These are phyloP conservation scores for Hemiscyllium ocellatum DNA, from an alignment of 2,113 vertebrate genomes.

Conservation along the genomic window DNA sequence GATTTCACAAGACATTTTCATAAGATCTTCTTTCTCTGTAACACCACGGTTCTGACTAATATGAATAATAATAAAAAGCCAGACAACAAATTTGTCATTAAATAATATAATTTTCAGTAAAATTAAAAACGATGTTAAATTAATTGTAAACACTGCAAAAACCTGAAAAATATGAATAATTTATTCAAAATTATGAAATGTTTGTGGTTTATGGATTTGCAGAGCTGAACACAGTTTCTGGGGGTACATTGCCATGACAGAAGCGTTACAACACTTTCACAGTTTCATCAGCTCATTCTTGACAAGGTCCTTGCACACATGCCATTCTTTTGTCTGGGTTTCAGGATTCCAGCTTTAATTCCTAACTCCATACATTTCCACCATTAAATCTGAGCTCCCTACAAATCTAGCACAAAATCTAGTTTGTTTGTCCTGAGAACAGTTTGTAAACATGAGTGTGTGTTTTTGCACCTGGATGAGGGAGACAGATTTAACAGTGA, in stretches of 20 bases:
- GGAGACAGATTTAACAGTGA: neutral
- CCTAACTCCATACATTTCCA: neutral
- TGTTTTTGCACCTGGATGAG: neutral
- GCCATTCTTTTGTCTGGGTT: neutral
- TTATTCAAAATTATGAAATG: constrained; percentile 27
- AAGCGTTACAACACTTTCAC: neutral
- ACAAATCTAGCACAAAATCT: neutral
- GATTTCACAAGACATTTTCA: neutral
- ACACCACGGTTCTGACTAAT: neutral
- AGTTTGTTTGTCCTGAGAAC: neutral
- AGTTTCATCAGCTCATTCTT: neutral
- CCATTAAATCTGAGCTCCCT: neutral
- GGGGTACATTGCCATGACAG: neutral
- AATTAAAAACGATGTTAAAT: constrained; percentile 15
- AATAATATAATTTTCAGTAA: constrained; percentile 28
- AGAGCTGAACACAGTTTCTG: neutral
- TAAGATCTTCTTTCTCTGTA: neutral
- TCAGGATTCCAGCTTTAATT: neutral
- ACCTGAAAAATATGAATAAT: constrained; percentile 8
- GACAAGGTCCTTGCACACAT: neutral
- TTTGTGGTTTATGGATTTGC: neutral
- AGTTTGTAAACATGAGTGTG: neutral
- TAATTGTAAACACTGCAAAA: constrained; percentile 31
- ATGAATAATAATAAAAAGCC: neutral
- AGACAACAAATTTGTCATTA: constrained; percentile 16